Evolutionary conservation across 1,140 invertebrate genomes (phyloP), one percentile per base, ranked within the genome.

Genomic region (Rhynchophorus ferrugineus): DNA sequence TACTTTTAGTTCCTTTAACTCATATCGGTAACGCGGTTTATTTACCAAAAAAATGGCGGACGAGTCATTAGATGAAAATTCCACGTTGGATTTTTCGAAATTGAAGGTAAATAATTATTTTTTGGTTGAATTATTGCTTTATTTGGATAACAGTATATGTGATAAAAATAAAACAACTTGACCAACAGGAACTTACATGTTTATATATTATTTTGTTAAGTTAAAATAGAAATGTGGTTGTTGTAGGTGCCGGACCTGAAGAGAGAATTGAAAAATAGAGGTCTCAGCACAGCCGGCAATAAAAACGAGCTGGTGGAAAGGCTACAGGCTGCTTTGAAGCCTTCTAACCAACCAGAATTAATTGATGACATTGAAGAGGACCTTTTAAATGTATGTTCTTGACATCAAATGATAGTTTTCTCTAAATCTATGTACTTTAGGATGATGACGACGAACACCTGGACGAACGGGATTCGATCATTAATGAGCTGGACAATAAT

Each of bases 261-360:
- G 59, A 78, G 81, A 60, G 86, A 89, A 69, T 70, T 91, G 20
- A 90, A 90, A 70, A 71, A 79, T 54, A 78, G 85, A 63, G 87
- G 85, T 35, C 70, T 91, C 11, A 71, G 81, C 13, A 78, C 80
- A 11, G 72, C 79, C 36, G 89, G 88, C 8, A 89, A 89, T 64
- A 91, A 91, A 77, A 83, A 76, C 22, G 87, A 91, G 61, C 71
- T 92, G 33, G 70, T 86, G 17, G 81, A 85, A 50, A 77, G 88
- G 57, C 73, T 91, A 38, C 82, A 85, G 63, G 69, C 78, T 35
- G 80, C 81, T 3, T 68, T 85, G 56, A 74, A 79, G 56, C 73
- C 75, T 59, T 19, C 36, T 33, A 63, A 44, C 65, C 59, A 51
- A 16, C 51, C 48, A 64, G 56, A 71, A 63, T 36, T 38, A 2